Base-by-base conservation (phyloP, 2,113 vertebrate genomes). In the Peromyscus californicus region DNA sequence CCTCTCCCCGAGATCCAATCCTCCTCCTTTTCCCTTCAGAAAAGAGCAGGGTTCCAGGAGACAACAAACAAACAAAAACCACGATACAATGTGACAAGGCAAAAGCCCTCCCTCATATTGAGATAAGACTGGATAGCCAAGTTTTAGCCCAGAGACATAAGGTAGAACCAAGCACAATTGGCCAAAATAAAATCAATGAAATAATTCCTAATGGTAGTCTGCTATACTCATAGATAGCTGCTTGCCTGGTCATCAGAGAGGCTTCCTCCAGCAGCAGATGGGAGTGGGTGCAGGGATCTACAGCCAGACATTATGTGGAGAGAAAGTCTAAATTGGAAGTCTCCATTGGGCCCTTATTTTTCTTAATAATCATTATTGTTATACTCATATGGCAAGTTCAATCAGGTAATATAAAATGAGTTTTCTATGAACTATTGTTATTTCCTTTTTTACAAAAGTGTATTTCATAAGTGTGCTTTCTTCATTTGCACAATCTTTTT, bases 321-420 rank as follows among this genome's bases (percentile, higher is more conserved):
- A 39, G 36, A n/a, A 51, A 59, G 36, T 24, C 80, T 39, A n/a
- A 59, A 39, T 61, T 83, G 80, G n/a, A 83, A 36, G 15, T 83
- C 57, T 83, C 22, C 36, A 83, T 29, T 13, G n/a, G 57, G 33
- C 22, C 12, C 67, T 69, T 70, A 70, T 17, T 96, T 86, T 86
- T 82, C 59, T 85, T 67, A 48, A 59, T 84, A 42, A 84, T 63
- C 39, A 48, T 86, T 48, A 86, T 48, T 67, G 61, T 42, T 79
- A 76, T 90, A 63, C 12, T 75, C n/a, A 93, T 54, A 92, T 91
- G 21, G 51, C 75, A 93, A 98, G 82, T 13, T 91, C 39, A 86
- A 87, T 89, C 75, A 95, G 16, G 45, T 42, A 67, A 21, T 75
- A 86, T 16, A 90, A 76, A 91, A 84, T 72, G 26, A 91, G 86